Percentiles rank a stretch among this genome's conserved stretches.
phyloP scores from a whole-genome alignment of 1,140 invertebrate genomes.

The Pogonomyrmex barbatus region DNA sequence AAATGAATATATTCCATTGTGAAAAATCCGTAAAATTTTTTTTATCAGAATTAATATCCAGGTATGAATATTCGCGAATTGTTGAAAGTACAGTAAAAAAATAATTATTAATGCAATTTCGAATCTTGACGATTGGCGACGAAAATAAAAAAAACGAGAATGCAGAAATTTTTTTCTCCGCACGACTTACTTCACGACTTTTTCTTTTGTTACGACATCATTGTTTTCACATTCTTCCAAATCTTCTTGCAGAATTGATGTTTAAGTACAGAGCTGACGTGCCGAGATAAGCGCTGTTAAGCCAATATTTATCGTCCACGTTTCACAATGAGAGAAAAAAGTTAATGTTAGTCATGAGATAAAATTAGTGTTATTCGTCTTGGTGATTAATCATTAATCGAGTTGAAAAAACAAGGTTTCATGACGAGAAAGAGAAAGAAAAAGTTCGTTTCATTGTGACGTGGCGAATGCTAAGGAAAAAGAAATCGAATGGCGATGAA shows the following conservation, averaged over 20 bases:
- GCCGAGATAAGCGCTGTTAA: background rate
- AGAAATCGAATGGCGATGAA: background rate
- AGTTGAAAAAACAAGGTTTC: conserved; percentile 27
- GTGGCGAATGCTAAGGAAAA: background rate
- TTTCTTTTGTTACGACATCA: background rate
- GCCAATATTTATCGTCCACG: conserved; percentile 5
- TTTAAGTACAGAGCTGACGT: conserved; percentile 23
- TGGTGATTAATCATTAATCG: conserved; percentile 44
- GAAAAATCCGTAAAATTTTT: background rate
- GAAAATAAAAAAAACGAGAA: background rate
- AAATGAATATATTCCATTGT: background rate
- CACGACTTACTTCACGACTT: background rate
- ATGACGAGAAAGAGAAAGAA: background rate
- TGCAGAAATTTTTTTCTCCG: background rate
- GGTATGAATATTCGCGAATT: background rate
- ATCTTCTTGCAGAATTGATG: background rate
- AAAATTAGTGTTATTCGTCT: conserved; percentile 18
- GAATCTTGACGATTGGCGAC: background rate
- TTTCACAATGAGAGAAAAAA: background rate
- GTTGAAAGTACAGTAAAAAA: background rate
- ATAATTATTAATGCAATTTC: background rate
- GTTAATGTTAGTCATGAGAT: conserved; percentile 24
- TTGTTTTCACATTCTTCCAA: background rate
- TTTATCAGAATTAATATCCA: background rate
- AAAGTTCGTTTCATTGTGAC: conserved; percentile 3